Conservation (phyloP, 2,113 vertebrate species). For the Ammospiza nelsoni region DNA sequence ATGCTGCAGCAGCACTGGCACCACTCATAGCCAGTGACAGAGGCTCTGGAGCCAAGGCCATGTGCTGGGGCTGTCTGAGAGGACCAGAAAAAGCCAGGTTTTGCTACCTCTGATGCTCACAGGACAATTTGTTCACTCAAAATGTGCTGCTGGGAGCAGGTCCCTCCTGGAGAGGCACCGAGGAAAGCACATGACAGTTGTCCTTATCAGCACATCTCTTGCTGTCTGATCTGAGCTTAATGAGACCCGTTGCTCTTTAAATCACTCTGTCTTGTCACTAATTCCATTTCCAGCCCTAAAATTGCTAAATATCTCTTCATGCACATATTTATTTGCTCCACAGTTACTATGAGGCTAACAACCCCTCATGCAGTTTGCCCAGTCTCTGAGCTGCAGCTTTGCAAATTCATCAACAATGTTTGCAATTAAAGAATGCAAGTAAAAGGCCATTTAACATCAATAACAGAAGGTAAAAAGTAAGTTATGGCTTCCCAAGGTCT, state of each 20-base stretch:
- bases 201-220: neutral
- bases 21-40: fast-evolving
- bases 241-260: neutral
- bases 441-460: neutral
- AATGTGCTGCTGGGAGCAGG: neutral
- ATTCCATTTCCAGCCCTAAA: neutral
- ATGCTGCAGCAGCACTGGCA: neutral
- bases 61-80: neutral
- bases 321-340: neutral
- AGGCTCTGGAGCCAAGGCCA: neutral
- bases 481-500: neutral
- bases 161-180: neutral
- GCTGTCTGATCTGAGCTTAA: neutral
- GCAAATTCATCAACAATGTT: neutral
- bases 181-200: neutral
- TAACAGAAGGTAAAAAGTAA: neutral
- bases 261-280: neutral
- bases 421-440: neutral
- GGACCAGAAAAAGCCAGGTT: neutral
- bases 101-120: neutral
- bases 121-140: neutral
- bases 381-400: neutral
- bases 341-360: neutral
- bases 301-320: neutral
- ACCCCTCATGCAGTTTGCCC: neutral